Base-by-base conservation (phyloP, 2,113 vertebrate species). In the Uria aalge region DNA sequence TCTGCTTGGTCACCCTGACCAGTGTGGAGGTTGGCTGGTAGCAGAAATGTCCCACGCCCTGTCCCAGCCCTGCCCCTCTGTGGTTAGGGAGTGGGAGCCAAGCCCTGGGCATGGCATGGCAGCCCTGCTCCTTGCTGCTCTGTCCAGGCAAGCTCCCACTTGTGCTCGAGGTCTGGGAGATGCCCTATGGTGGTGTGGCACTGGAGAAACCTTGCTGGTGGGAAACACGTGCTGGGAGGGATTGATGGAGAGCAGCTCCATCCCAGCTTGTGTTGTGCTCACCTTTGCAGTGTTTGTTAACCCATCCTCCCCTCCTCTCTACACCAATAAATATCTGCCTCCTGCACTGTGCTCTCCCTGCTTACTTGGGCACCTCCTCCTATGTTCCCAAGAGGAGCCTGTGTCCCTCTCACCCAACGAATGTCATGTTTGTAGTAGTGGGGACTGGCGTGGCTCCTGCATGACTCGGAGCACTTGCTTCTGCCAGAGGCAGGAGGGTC, bases 311-410 rank as follows among this genome's bases (percentile, higher is more conserved):
- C 53, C 40, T 73, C 72, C 41, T 87, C 83, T 66, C 55, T 63
- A 24, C 91, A 78, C 86, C 41, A 97, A 98, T 98, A 97, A 97
- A 98, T 85, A 85, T 40, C 90, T 96, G 74, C 88, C 80, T 88
- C 24, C 83, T 57, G 73, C 73, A n/a, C 63, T 24, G 1, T 7
- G 22, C 77, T 79, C 18, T 86, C 55, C 43, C 47, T 91, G 41
- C 91, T 91, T 94, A 30, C 78, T 94, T 16, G 16, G 43, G 47
- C 40, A 50, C 38, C 57, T 88, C 14, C 15, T 90, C 38, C 32
- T 14, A 3, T 3, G 6, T 22, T 20, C 43, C 67, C 23, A 23
- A 2, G 11, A 29, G 45, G 5, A 88, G n/a, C 30, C 24, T 40
- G 10, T 5, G 3, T n/a, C 57, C 34, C 10, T 29, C 36, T 19